Conservation (phyloP, 2,888 invertebrate species). For the Drosophila anomalipes region DNA sequence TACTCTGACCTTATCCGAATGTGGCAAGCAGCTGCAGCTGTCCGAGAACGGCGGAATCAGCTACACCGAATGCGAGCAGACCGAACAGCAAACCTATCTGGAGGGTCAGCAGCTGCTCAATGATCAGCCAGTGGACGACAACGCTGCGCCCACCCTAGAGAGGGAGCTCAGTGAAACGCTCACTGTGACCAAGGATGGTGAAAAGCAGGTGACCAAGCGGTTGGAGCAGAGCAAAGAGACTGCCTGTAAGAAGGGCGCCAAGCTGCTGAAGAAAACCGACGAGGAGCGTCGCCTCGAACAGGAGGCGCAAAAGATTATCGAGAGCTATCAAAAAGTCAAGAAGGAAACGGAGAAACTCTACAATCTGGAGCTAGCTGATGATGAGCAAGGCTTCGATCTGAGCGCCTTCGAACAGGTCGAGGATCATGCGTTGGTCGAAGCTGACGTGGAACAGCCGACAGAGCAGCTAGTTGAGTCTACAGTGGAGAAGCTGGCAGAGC, state of each 20-base stretch:
- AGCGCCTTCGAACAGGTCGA: conserved; percentile 71
- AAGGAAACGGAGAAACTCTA: conserved; percentile 81
- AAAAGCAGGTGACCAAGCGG: conserved; percentile 78
- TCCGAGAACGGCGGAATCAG: conserved; percentile 66
- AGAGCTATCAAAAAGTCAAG: conserved; percentile 82
- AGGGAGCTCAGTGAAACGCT: conserved; percentile 73
- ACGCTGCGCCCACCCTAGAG: conserved; percentile 56
- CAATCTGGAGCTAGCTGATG: conserved; percentile 69
- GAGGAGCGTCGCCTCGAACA: conserved; percentile 80
- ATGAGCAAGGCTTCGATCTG: conserved; percentile 76
- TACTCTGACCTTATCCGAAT: conserved; percentile 85
- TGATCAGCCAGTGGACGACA: conserved; percentile 26
- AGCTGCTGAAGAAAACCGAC: conserved; percentile 80
- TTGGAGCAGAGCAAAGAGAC: conserved; percentile 68
- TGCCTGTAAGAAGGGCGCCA: conserved; percentile 74
- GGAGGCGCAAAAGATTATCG: conserved; percentile 82
- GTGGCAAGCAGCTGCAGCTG: conserved; percentile 82
- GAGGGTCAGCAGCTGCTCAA: conserved; percentile 58
- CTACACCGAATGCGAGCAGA: conserved; percentile 80
- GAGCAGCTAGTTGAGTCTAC: conserved; percentile 4
- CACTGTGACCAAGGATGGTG: conserved; percentile 74
- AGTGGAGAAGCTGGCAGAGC: background rate
- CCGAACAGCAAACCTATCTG: conserved; percentile 77
- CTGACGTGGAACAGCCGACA: background rate
- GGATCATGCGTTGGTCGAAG: background rate